Conservation (phyloP, 1,140 invertebrate genomes). For the Drosophila gunungcola region DNA sequence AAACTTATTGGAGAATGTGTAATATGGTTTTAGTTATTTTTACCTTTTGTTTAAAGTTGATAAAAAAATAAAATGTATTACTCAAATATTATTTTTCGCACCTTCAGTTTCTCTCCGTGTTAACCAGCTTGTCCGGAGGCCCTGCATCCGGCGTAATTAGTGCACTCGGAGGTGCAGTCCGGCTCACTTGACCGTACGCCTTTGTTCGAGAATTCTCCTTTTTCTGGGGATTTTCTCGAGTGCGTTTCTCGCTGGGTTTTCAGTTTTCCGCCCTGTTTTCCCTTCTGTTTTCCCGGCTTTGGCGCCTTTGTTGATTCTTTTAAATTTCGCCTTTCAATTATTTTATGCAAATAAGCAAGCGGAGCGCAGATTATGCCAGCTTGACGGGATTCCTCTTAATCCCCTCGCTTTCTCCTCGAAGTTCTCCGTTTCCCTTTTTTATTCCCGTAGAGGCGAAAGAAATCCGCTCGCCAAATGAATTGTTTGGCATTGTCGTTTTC, state of each 20-base stretch:
- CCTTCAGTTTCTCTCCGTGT: neutral
- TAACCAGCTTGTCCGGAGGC: neutral
- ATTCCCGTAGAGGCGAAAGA: constrained; percentile 37
- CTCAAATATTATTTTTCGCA: too few species aligned
- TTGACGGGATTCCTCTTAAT: constrained; percentile 63
- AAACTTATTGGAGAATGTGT: too few species aligned
- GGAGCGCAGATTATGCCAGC: constrained; percentile 79
- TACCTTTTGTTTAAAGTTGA: too few species aligned
- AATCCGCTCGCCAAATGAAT: constrained; percentile 76
- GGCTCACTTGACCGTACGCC: constrained; percentile 66
- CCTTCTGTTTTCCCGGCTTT: constrained; percentile 23
- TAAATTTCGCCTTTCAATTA: constrained; percentile 83
- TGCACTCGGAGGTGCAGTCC: constrained; percentile 55
- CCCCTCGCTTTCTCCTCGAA: constrained; percentile 3
- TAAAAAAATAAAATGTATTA: too few species aligned
- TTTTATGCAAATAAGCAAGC: constrained; percentile 83
- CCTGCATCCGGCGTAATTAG: constrained; percentile 58
- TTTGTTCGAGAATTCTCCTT: constrained; percentile 47
- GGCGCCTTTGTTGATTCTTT: constrained; percentile 78
- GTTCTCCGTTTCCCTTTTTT: constrained; percentile 24
- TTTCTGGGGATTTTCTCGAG: constrained; percentile 45
- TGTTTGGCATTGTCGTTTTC: constrained; percentile 66
- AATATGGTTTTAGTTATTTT: too few species aligned
- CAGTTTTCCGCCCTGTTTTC: constrained; percentile 14
- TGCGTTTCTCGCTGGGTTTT: constrained; percentile 35